Base-by-base conservation (phyloP, 2,113 vertebrate species). In the Pseudorhombus dupliciocellatus region DNA sequence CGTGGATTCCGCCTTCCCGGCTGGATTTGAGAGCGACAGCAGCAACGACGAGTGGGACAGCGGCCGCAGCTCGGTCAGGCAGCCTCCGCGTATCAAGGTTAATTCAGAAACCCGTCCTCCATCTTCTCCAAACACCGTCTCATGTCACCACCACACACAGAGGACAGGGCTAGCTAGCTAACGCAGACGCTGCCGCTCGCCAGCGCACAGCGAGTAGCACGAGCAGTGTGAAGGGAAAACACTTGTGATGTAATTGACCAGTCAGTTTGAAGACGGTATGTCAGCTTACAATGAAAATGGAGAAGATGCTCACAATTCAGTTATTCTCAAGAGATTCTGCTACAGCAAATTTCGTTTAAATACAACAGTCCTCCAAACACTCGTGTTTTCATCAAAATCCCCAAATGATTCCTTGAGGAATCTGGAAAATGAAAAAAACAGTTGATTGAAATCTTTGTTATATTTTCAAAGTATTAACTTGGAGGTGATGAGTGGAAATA, bases 1-100 rank as follows among this genome's bases (percentile, higher is more conserved):
- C 3, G 28, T 77, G 0, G 37, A 77, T 0, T n/a, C 55, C 34
- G 79, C 69, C 0, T 90, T 83, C 68, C 86, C 94, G 0, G 93
- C 92, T 5, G 94, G 93, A 15, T 86, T 91, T 0, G 94, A 94
- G 63, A 94, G 91, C 74, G 92, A 91, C 14, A 48, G 1, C 46
- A 94, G 92, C 63, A 50, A 59, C 11, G 91, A 90, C 7, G 93
- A 92, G 0, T 94, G 92, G 90, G 88, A 92, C 11, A 21, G 91
- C 14, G 85, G 81, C 0, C 4, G 0, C 46, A 34, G 11, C 1
- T 4, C 4, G n/a, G 48, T 51, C 1, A 76, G 48, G 18, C 74
- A 53, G 24, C 4, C 44, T 7, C 1, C 37, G 2, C 1, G 0
- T 14, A 18, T 1, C 1, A 44, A 85, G 74, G 90, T 87, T 4